Evolutionary conservation across 1,140 invertebrate genomes (phyloP).

Genomic region (Oryctes rhinoceros): DNA sequence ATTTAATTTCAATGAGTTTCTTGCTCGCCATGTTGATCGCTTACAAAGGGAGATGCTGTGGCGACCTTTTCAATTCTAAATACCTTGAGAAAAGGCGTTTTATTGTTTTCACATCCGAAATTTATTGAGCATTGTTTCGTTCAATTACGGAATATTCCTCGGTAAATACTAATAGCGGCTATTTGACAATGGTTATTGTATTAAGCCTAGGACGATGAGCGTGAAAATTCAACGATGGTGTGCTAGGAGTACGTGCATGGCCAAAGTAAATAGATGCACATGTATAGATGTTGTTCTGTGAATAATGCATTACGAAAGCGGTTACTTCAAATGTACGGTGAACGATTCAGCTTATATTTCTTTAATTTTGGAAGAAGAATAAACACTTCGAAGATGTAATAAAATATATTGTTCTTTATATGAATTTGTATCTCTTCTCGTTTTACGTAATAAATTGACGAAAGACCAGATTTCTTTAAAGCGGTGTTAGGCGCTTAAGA

Average conservation of each 20-base stretch:
- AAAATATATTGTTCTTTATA: too few species aligned
- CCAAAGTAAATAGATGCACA: not conserved
- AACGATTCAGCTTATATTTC: too few species aligned
- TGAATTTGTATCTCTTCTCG: too few species aligned
- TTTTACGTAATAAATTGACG: too few species aligned
- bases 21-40: not conserved
- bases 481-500: too few species aligned
- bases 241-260: not conserved
- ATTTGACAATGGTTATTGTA: conserved; percentile 13
- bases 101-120: not conserved
- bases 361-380: too few species aligned
- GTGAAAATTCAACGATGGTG: not conserved
- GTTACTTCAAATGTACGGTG: too few species aligned
- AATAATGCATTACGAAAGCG: not conserved
- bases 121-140: conserved; percentile 25
- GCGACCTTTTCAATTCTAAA: not conserved
- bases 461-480: too few species aligned
- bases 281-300: not conserved
- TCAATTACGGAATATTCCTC: not conserved
- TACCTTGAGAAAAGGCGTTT: not conserved
- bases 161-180: not conserved
- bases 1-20: not conserved
- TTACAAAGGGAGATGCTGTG: not conserved
- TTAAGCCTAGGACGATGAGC: not conserved
- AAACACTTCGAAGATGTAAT: too few species aligned